phyloP scores from a whole-genome alignment of 2,888 invertebrate species.

The Perithous albicinctus region DNA sequence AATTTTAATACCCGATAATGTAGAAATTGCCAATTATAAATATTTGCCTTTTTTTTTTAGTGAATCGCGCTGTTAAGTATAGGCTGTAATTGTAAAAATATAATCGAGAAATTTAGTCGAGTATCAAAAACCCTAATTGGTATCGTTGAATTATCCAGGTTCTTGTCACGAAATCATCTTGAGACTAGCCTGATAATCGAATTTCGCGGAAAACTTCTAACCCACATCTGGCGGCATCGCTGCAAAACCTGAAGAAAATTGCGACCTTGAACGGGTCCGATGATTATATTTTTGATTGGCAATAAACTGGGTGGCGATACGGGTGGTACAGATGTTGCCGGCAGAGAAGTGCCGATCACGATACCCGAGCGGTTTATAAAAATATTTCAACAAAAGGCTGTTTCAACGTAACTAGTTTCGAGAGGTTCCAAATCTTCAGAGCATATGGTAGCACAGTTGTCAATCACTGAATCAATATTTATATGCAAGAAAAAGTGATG shows the following conservation, averaged over 20 bases:
- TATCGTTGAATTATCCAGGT: slow-evolving; percentile 11
- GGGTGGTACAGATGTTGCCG: not conserved
- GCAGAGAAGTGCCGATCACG: slow-evolving; percentile 13
- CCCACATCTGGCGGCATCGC: not conserved
- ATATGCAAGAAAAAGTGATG: not conserved
- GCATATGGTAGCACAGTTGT: not conserved
- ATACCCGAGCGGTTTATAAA: slow-evolving; percentile 21
- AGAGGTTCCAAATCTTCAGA: not conserved
- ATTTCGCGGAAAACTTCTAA: not conserved
- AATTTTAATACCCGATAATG: not conserved
- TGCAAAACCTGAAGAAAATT: not conserved
- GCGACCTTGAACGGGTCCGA: not conserved
- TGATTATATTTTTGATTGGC: slow-evolving; percentile 32
- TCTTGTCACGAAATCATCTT: slow-evolving; percentile 6
- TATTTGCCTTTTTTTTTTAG: not conserved
- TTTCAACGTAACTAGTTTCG: not conserved
- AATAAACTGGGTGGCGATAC: not conserved
- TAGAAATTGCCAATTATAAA: not conserved
- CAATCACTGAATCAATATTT: not conserved
- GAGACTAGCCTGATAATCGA: slow-evolving; percentile 6
- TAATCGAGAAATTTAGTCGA: not conserved
- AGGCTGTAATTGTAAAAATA: not conserved
- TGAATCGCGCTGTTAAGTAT: not conserved
- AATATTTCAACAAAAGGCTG: slow-evolving; percentile 3
- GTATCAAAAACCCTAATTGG: not conserved